These are phyloP conservation scores for Brenthis ino DNA, from an alignment of 2,888 invertebrate genomes.

Conservation along the genomic window DNA sequence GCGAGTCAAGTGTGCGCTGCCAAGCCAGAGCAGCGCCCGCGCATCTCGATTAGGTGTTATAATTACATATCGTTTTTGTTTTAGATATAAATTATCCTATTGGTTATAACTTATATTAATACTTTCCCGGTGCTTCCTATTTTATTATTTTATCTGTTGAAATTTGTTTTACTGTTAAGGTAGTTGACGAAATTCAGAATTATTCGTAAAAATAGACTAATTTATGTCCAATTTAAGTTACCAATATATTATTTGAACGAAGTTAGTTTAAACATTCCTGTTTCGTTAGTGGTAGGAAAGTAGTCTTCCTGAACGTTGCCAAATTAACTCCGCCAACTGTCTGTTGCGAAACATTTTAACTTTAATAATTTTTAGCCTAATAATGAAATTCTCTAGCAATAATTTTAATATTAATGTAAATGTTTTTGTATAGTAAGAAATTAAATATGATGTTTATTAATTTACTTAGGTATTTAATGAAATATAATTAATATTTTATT, in stretches of 20 bases:
- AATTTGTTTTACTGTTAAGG: slow-evolving; percentile 72
- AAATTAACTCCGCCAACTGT: slow-evolving; percentile 79
- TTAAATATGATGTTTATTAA: slow-evolving; percentile 62
- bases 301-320: slow-evolving; percentile 82
- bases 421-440: slow-evolving; percentile 80
- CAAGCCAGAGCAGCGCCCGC: slow-evolving; percentile 19
- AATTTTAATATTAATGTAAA: slow-evolving; percentile 78
- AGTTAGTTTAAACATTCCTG: slow-evolving; percentile 80
- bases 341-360: slow-evolving; percentile 75
- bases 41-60: slow-evolving; percentile 38
- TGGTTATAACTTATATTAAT: slow-evolving; percentile 62
- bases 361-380: slow-evolving; percentile 71
- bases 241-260: slow-evolving; percentile 78
- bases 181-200: slow-evolving; percentile 66
- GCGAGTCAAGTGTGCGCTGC: slow-evolving; percentile 15
- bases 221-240: slow-evolving; percentile 75
- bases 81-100: slow-evolving; percentile 60
- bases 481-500: slow-evolving; percentile 52
- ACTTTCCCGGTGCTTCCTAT: slow-evolving; percentile 78
- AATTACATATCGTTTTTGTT: slow-evolving; percentile 44
- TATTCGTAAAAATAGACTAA: slow-evolving; percentile 53
- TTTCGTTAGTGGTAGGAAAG: slow-evolving; percentile 81
- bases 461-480: slow-evolving; percentile 54
- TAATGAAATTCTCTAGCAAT: slow-evolving; percentile 81
- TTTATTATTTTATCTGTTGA: slow-evolving; percentile 76